phyloP scores from a whole-genome alignment of 2,797 vertebrate species.

The Pseudopleuronectes americanus region DNA sequence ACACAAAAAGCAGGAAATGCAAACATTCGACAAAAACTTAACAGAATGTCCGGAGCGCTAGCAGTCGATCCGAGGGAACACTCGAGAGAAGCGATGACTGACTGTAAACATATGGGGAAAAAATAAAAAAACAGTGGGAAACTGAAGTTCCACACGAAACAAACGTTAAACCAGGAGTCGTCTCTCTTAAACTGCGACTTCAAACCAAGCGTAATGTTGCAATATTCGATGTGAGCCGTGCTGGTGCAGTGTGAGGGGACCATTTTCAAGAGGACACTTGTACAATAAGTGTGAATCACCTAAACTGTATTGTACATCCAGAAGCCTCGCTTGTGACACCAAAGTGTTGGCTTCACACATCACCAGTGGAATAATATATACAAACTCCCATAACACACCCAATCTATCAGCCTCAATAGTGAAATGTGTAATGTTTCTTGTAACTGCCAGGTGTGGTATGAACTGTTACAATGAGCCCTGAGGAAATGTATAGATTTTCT shows the following conservation, averaged over 20 bases:
- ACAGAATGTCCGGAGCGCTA: slow-evolving; percentile 57
- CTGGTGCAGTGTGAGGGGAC: slow-evolving; percentile 74
- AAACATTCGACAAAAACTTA: slow-evolving; percentile 67
- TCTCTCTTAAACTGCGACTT: slow-evolving; percentile 15
- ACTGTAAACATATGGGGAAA: slow-evolving; percentile 78
- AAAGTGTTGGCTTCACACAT: slow-evolving; percentile 29
- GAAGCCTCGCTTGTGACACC: slow-evolving; percentile 33
- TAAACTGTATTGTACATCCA: slow-evolving; percentile 45
- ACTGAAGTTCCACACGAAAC: slow-evolving; percentile 53
- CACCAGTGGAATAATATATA: slow-evolving; percentile 49
- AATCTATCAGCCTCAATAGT: slow-evolving; percentile 37
- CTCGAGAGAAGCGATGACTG: slow-evolving; percentile 66
- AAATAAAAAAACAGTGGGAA: slow-evolving; percentile 21
- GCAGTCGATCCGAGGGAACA: slow-evolving; percentile 59
- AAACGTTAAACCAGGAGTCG: slow-evolving; percentile 32
- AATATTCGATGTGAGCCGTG: slow-evolving; percentile 48
- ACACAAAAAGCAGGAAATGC: slow-evolving; percentile 78
- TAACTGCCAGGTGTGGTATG: slow-evolving; percentile 62
- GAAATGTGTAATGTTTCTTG: slow-evolving; percentile 56
- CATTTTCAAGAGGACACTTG: slow-evolving; percentile 50
- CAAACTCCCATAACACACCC: slow-evolving; percentile 45
- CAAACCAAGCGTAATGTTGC: slow-evolving; percentile 39
- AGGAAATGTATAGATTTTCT: slow-evolving; percentile 68
- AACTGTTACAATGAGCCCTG: slow-evolving; percentile 73
- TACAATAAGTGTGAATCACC: slow-evolving; percentile 37